Evolutionary conservation across 1,140 invertebrate species (phyloP).

Genomic region (Diploscapter pachys): DNA sequence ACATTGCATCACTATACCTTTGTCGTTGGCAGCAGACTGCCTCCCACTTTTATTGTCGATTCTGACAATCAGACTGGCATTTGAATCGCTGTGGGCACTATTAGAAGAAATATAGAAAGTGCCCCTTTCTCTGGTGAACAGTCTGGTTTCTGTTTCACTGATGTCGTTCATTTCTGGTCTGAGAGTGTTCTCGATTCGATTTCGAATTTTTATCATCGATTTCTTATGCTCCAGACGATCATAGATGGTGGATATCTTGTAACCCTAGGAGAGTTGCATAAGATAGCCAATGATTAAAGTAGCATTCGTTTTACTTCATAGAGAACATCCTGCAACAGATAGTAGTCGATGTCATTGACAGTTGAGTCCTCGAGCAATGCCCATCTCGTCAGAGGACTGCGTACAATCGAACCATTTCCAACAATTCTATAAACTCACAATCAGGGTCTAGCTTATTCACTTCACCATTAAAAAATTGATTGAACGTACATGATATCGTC

Average conservation of each 20-base stretch:
- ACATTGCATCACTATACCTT: too few species aligned
- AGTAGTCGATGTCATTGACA: slow-evolving; percentile 24
- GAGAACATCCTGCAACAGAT: slow-evolving; percentile 38
- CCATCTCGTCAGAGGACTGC: slow-evolving; percentile 21
- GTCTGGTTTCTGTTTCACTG: too few species aligned
- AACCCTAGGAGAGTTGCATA: slow-evolving; percentile 24
- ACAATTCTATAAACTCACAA: slow-evolving; percentile 1
- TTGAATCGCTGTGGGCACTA: too few species aligned
- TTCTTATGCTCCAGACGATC: slow-evolving; percentile 33
- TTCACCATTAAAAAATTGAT: neutral
- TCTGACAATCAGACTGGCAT: too few species aligned
- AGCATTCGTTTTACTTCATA: slow-evolving; percentile 24
- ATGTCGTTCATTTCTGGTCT: neutral
- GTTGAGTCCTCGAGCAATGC: slow-evolving; percentile 16
- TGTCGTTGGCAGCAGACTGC: too few species aligned
- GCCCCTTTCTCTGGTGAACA: too few species aligned
- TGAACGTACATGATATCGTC: slow-evolving; percentile 24
- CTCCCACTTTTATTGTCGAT: too few species aligned
- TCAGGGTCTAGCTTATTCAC: too few species aligned
- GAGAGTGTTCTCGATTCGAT: slow-evolving; percentile 17
- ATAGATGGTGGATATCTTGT: slow-evolving; percentile 34
- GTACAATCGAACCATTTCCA: slow-evolving; percentile 24
- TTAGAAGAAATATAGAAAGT: too few species aligned
- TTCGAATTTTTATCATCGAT: slow-evolving; percentile 19
- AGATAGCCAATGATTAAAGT: too few species aligned